Base-by-base conservation (phyloP, 2,888 invertebrate genomes). In the Oscheius sp. region DNA sequence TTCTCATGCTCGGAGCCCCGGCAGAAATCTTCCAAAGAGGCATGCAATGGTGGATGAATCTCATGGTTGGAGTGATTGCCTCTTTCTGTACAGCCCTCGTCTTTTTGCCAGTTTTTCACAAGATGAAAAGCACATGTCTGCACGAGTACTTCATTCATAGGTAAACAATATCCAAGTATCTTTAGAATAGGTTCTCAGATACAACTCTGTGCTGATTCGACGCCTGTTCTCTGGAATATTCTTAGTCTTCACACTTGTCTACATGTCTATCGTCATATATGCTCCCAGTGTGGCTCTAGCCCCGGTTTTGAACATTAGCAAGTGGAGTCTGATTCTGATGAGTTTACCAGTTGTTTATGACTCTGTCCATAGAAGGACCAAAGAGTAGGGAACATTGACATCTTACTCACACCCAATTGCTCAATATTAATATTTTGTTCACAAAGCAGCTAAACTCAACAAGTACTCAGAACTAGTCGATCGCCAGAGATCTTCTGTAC, bases 51-150 rank as follows among this genome's bases (percentile, higher is more conserved):
- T 86, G 86, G 86, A 42, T 86, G 47, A 85, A 85, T 60, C 84
- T 85, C 60, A 77, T 79, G 10, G 79, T 85, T 35, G 86, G 86
- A n/a, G 83, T 79, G 2, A 70, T 76, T 57, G 82, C 85, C 2
- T 85, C 84, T 1, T 57, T 83, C 11, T 74, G 80, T 62, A 86
- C 85, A 4, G 81, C 79, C 37, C 74, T 81, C 50, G 76, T 86
- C 13, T 85, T 86, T 68, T 77, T 86, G 9, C 86, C 86, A 33
- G 82, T 86, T n/a, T 85, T 86, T 70, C 83, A 86, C 79, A 85
- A 85, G 71, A 82, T 86, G 80, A 80, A 83, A 47, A 79, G 78
- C 62, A 86, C 84, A 5, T 85, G 84, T 72, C 74, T 86, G 0
- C 85, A 86, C 75, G 85, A 85, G 71, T 86, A 85, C 68, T 86